A percentile compares a stretch with the other conserved stretches of the same genome.
Conservation (phyloP, 2,113 vertebrate species). For the Pterocles burchelli region DNA sequence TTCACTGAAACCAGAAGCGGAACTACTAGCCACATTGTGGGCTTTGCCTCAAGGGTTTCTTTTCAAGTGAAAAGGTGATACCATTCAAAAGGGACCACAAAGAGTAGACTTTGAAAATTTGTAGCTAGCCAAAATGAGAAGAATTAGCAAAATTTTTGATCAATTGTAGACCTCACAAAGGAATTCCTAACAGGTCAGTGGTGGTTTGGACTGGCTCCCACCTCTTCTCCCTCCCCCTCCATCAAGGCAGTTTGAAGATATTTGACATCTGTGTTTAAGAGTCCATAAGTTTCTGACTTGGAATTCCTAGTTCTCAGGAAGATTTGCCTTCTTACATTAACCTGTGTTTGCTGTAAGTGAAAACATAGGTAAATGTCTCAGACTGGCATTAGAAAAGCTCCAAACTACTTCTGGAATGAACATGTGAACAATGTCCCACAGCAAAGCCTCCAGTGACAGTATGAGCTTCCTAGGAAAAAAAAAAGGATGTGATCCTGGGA, state of each 20-base stretch:
- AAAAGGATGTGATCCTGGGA: accelerated
- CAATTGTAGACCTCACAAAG: background rate
- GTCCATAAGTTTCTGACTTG: background rate
- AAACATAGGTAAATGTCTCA: background rate
- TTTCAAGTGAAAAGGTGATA: background rate
- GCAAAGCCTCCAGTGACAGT: background rate
- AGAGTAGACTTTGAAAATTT: background rate
- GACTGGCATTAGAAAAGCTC: background rate
- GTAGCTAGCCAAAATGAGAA: background rate
- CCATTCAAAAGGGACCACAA: background rate
- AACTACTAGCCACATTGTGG: background rate
- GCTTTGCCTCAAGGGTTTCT: background rate
- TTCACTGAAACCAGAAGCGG: background rate
- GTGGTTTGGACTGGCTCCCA: background rate
- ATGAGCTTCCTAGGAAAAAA: background rate
- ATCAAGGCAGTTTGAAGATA: background rate
- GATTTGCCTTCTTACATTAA: background rate
- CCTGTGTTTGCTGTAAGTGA: background rate
- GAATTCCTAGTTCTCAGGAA: background rate
- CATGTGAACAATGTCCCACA: background rate
- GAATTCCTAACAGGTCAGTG: background rate
- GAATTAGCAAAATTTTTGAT: background rate
- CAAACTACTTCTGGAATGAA: background rate
- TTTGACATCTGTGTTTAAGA: background rate
- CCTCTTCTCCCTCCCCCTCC: background rate